phyloP scores from a whole-genome alignment of 2,888 invertebrate species.

The Bugula neritina region DNA sequence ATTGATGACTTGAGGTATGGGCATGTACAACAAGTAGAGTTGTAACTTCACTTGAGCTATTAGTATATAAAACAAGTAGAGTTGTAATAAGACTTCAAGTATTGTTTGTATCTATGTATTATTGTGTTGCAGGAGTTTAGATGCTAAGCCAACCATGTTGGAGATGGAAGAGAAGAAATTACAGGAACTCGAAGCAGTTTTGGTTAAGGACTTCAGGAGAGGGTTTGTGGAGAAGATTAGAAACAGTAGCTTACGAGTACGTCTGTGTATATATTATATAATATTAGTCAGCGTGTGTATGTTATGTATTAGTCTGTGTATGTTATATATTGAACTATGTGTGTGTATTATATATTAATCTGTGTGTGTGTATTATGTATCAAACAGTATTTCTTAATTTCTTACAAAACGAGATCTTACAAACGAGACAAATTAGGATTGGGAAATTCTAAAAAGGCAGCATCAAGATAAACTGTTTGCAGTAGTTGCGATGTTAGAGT shows the following conservation, averaged over 20 bases:
- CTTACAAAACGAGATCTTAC: no score
- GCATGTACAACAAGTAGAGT: no score
- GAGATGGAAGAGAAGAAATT: conserved; percentile 85
- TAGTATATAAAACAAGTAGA: background rate
- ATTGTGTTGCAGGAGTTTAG: conserved; percentile 59
- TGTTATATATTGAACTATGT: no score
- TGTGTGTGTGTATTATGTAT: no score
- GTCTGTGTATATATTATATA: background rate
- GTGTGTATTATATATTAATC: no score
- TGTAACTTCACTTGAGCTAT: background rate
- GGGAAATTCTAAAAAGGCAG: no score
- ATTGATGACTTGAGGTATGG: conserved; percentile 81
- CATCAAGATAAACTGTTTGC: no score
- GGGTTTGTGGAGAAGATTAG: conserved; percentile 87
- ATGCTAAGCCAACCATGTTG: conserved; percentile 82
- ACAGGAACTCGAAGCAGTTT: conserved; percentile 85
- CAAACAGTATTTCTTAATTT: no score
- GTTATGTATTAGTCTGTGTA: no score
- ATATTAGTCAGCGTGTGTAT: no score
- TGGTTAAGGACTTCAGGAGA: conserved; percentile 86
- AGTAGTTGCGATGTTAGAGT: no score
- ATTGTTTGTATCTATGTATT: background rate
- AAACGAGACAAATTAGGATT: no score
- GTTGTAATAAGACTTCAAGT: background rate
- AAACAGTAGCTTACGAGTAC: conserved; percentile 67